Evolutionary conservation across 1,140 invertebrate species (phyloP).

Genomic region (Drosophila santomea): DNA sequence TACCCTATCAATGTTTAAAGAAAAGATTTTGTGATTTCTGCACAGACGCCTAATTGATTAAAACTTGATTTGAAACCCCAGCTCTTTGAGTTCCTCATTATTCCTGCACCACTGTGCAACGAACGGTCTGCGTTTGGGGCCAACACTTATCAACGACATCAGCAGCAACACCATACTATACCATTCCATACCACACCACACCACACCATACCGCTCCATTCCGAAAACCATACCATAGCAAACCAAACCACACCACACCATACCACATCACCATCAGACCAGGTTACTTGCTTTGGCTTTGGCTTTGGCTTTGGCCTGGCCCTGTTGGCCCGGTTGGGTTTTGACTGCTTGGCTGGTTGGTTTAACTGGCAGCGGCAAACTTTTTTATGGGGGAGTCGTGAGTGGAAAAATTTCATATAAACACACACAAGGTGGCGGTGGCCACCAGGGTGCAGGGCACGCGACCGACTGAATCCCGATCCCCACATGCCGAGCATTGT

Average conservation of each 20-base stretch:
- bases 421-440: slow-evolving; percentile 63
- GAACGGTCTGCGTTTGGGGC: slow-evolving; percentile 58
- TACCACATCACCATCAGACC: slow-evolving; percentile 6
- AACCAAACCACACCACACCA: slow-evolving; percentile 9
- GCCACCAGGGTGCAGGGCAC: slow-evolving; percentile 62
- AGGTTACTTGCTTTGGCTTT: slow-evolving; percentile 52
- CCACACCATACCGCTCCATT: slow-evolving; percentile 17
- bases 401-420: slow-evolving; percentile 82
- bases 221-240: slow-evolving; percentile 12
- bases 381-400: slow-evolving; percentile 73
- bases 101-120: slow-evolving; percentile 53
- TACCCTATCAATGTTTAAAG: not conserved
- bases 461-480: slow-evolving; percentile 59
- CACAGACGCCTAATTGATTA: no score
- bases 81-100: not conserved
- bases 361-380: slow-evolving; percentile 66
- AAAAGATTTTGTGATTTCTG: no score
- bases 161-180: slow-evolving; percentile 58
- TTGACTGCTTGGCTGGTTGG: slow-evolving; percentile 51
- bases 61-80: slow-evolving; percentile 9
- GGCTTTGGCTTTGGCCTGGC: slow-evolving; percentile 36
- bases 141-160: slow-evolving; percentile 81
- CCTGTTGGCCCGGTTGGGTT: slow-evolving; percentile 53
- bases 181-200: slow-evolving; percentile 7
- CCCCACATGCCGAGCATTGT: slow-evolving; percentile 46